phyloP scores from a whole-genome alignment of 2,888 invertebrate genomes.

The Patella pellucida region DNA sequence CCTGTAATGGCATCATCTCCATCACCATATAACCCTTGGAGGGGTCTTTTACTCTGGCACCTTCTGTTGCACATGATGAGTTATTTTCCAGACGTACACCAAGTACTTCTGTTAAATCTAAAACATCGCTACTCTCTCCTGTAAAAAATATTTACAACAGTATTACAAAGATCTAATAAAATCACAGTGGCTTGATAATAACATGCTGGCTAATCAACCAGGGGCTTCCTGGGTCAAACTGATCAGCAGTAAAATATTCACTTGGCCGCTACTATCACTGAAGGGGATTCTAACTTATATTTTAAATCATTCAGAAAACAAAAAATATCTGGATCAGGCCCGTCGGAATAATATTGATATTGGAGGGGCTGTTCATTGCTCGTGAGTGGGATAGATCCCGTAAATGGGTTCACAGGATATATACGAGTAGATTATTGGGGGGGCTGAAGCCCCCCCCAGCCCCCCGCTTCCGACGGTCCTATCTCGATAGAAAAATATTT shows the following conservation, averaged over 20 bases:
- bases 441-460: too few relatives aligned
- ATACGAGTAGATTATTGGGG: too few relatives aligned
- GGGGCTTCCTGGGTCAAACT: constrained; percentile 5
- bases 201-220: neutral
- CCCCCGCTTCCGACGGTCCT: too few relatives aligned
- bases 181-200: neutral
- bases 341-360: too few relatives aligned
- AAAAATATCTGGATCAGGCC: too few relatives aligned
- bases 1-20: neutral
- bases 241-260: constrained; percentile 18
- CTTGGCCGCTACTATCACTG: constrained; percentile 11
- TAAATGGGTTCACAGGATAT: too few relatives aligned
- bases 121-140: constrained; percentile 21
- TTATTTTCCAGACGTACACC: constrained; percentile 31
- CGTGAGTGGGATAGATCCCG: too few relatives aligned
- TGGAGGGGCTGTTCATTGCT: too few relatives aligned
- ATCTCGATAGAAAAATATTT: too few relatives aligned
- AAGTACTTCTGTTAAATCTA: constrained; percentile 39
- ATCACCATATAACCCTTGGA: constrained; percentile 14
- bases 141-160: constrained; percentile 2
- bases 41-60: neutral
- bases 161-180: neutral
- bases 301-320: too few relatives aligned
- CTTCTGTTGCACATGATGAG: constrained; percentile 6
- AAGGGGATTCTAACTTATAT: neutral